These are phyloP conservation scores for Urosaurus nigricauda DNA, from an alignment of 2,797 vertebrate species.

Conservation along the genomic window DNA sequence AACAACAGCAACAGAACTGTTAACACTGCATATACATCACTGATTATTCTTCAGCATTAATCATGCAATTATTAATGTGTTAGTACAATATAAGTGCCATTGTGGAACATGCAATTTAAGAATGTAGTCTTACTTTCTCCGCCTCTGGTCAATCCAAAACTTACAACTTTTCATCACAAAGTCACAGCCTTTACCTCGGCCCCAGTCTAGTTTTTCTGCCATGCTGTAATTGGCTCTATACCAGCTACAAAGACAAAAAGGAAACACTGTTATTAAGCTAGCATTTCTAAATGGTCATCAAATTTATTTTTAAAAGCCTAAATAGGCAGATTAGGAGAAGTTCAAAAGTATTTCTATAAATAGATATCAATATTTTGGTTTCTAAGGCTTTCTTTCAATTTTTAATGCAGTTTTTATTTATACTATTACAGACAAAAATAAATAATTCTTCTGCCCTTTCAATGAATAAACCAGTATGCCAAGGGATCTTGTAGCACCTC, in stretches of 20 bases:
- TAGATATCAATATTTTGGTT: neutral
- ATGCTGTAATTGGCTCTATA: constrained; percentile 97
- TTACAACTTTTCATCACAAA: constrained; percentile 98
- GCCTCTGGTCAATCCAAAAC: constrained; percentile 94
- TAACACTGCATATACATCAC: neutral
- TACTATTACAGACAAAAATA: neutral
- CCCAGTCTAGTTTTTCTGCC: constrained; percentile 96
- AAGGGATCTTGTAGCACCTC: no score
- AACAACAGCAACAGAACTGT: constrained; percentile 9
- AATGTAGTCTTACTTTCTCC: constrained; percentile 82
- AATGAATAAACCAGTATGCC: neutral
- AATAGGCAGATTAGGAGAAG: neutral
- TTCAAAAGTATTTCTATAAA: neutral
- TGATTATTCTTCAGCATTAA: neutral
- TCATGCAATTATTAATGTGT: neutral
- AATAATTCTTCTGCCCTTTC: neutral
- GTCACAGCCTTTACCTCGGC: constrained; percentile 92
- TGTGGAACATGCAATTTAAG: neutral
- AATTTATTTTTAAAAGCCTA: constrained; percentile 42
- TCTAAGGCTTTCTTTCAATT: neutral
- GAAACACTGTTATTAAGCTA: constrained; percentile 33
- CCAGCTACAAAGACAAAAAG: constrained; percentile 83
- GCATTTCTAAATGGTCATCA: neutral
- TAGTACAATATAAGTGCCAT: neutral
- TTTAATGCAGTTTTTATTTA: neutral